A percentile compares a stretch with the other conserved stretches of the same genome.
Evolutionary conservation across 2,113 vertebrate genomes (phyloP).

Genomic region (Speoplatyrhinus poulsoni): DNA sequence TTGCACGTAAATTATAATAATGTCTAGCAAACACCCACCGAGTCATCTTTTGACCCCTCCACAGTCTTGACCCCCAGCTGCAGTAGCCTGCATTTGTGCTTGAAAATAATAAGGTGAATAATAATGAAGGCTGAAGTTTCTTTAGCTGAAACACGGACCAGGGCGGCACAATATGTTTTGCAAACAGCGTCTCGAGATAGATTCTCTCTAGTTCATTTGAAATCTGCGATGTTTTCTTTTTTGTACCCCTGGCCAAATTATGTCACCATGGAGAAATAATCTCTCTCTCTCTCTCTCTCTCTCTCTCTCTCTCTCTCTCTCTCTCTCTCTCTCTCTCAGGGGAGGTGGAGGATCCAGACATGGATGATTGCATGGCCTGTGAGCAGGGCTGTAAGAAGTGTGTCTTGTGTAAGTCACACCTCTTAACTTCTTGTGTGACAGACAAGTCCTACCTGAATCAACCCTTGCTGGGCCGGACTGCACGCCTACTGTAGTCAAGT

Average conservation of each 20-base stretch:
- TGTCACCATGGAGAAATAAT: neutral
- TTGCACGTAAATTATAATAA: no score
- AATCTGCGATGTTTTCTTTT: neutral
- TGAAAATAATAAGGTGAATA: no score
- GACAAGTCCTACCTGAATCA: constrained; percentile 14
- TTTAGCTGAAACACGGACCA: no score
- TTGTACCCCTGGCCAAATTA: no score
- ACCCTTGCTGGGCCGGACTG: neutral
- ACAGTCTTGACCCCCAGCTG: no score
- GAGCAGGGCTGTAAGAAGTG: constrained; percentile 88
- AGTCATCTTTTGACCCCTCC: neutral
- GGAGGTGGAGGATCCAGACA: constrained; percentile 85
- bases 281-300: neutral
- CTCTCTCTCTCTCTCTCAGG: constrained; percentile 66
- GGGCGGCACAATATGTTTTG: no score
- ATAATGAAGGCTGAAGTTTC: no score
- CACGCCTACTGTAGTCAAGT: constrained; percentile 12
- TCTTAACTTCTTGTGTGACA: neutral
- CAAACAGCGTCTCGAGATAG: no score
- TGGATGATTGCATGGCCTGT: constrained; percentile 84
- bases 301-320: neutral
- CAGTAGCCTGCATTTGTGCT: no score
- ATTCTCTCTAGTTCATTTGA: no score
- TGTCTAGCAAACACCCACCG: no score
- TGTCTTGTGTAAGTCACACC: constrained; percentile 79